Conservation (phyloP, 2,113 vertebrate genomes). For the Ramphastos sulfuratus region DNA sequence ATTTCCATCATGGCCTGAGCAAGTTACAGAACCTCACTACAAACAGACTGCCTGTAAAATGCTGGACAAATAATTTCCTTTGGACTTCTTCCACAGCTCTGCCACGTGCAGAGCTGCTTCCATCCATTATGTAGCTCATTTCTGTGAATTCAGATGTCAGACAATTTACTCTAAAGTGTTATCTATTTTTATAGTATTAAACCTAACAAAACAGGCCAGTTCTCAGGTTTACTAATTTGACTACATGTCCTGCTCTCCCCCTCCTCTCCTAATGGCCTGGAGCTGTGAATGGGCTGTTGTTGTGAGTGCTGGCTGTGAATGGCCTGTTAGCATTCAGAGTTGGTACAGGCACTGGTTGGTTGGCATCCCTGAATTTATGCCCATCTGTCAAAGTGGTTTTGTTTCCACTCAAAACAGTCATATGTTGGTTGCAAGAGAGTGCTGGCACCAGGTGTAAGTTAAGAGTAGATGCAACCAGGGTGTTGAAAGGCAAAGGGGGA, state of each 20-base stretch:
- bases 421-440: not conserved
- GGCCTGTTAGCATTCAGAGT: slow-evolving; percentile 13
- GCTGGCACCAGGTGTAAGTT: slow-evolving; percentile 16
- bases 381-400: slow-evolving; percentile 43
- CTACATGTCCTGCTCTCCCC: not conserved
- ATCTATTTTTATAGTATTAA: not conserved
- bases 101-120: not conserved
- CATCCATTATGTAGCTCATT: not conserved
- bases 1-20: not conserved
- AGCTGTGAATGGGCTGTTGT: slow-evolving; percentile 32
- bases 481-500: not conserved
- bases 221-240: not conserved
- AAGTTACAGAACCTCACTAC: not conserved
- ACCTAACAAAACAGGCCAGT: not conserved
- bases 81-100: not conserved
- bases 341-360: not conserved
- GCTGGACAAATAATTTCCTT: not conserved
- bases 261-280: not conserved
- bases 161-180: not conserved
- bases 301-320: not conserved
- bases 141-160: not conserved
- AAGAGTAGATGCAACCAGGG: not conserved
- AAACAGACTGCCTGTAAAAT: not conserved
- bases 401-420: slow-evolving; percentile 18
- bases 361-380: slow-evolving; percentile 42